These are phyloP conservation scores for Hepsetus odoe DNA, from an alignment of 2,113 vertebrate species.

Conservation along the genomic window DNA sequence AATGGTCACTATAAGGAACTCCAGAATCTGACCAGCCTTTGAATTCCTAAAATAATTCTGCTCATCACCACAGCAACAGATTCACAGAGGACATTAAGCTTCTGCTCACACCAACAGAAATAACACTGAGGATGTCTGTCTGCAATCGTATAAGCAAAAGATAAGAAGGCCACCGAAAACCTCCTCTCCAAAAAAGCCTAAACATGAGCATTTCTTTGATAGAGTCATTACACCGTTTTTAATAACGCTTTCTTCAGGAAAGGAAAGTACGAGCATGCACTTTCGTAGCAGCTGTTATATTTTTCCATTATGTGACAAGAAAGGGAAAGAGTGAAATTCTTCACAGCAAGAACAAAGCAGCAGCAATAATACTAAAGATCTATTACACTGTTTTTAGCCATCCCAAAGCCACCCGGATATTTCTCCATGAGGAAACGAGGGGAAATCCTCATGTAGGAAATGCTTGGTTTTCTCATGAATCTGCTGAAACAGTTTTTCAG, in stretches of 20 bases:
- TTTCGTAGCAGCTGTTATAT: slow-evolving; percentile 62
- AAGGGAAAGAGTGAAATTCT: slow-evolving; percentile 48
- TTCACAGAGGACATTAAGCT: slow-evolving; percentile 16
- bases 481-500: neutral
- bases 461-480: slow-evolving; percentile 21
- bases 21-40: slow-evolving; percentile 10
- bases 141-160: neutral
- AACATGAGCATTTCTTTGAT: slow-evolving; percentile 39
- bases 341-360: slow-evolving; percentile 61
- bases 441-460: slow-evolving; percentile 16
- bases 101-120: slow-evolving; percentile 2
- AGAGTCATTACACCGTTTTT: slow-evolving; percentile 52
- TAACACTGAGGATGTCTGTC: slow-evolving; percentile 2
- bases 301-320: slow-evolving; percentile 69
- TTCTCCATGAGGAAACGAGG: slow-evolving; percentile 24
- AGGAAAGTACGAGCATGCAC: slow-evolving; percentile 60
- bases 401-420: slow-evolving; percentile 31
- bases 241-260: slow-evolving; percentile 59
- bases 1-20: neutral
- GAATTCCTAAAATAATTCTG: slow-evolving; percentile 33
- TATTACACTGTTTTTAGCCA: slow-evolving; percentile 56
- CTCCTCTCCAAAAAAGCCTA: slow-evolving; percentile 12
- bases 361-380: slow-evolving; percentile 66
- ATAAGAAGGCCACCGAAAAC: neutral
- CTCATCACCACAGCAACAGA: slow-evolving; percentile 3